phyloP scores from a whole-genome alignment of 2,888 invertebrate species.

The Luffia ferchaultella region DNA sequence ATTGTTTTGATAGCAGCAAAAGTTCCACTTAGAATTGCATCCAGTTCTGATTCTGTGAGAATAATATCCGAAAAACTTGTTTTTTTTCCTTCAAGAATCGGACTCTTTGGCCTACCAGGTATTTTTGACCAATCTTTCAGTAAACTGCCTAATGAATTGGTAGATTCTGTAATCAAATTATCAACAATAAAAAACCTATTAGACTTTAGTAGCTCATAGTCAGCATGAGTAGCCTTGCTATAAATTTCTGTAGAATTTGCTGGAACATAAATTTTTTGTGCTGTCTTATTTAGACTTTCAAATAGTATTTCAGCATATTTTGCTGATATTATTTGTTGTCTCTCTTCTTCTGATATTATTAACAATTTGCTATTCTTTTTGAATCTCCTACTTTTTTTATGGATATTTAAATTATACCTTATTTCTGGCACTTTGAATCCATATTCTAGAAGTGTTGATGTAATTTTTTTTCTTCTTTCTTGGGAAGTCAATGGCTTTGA shows the following conservation, averaged over 20 bases:
- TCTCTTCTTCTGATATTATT: slow-evolving; percentile 28
- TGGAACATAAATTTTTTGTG: slow-evolving; percentile 9
- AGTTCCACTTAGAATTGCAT: slow-evolving; percentile 40
- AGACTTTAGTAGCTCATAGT: slow-evolving; percentile 30
- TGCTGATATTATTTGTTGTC: slow-evolving; percentile 32
- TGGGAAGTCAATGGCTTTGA: slow-evolving; percentile 22
- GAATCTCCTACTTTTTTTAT: slow-evolving; percentile 23
- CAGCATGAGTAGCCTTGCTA: slow-evolving; percentile 15
- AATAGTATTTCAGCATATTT: slow-evolving; percentile 42
- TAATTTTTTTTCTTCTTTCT: slow-evolving; percentile 40
- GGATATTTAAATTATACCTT: slow-evolving; percentile 22
- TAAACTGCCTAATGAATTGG: slow-evolving; percentile 45
- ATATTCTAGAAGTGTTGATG: slow-evolving; percentile 67
- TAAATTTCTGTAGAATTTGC: neutral
- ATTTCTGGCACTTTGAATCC: slow-evolving; percentile 61
- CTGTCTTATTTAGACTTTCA: slow-evolving; percentile 23
- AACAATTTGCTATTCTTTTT: slow-evolving; percentile 38
- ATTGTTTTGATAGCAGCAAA: slow-evolving; percentile 28
- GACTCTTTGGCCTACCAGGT: slow-evolving; percentile 69
- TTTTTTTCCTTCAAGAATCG: slow-evolving; percentile 25
- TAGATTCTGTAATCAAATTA: slow-evolving; percentile 46
- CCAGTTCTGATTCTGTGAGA: slow-evolving; percentile 40
- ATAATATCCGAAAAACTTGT: slow-evolving; percentile 36
- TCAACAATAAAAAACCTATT: slow-evolving; percentile 48
- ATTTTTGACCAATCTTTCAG: slow-evolving; percentile 70